A percentile compares a stretch with the other conserved stretches of the same genome.
phyloP scores from a whole-genome alignment of 2,888 invertebrate species.

The Andrena fulva region DNA sequence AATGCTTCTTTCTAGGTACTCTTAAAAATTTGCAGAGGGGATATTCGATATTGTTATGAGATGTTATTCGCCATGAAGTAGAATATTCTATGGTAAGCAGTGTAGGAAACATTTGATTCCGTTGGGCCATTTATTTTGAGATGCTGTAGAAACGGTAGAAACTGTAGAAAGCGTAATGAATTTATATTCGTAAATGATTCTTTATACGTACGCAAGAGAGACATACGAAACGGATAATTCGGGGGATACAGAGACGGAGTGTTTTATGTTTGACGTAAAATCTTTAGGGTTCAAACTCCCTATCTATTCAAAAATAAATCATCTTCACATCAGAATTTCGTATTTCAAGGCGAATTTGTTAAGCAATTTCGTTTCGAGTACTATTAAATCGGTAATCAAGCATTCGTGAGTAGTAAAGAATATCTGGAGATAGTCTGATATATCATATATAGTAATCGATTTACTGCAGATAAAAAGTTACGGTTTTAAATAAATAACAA shows the following conservation, averaged over 20 bases:
- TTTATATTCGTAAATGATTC: background rate
- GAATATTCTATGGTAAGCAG: slow-evolving; percentile 37
- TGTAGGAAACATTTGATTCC: slow-evolving; percentile 50
- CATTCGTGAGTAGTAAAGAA: too few species aligned
- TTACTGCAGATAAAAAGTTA: too few species aligned
- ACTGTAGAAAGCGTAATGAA: background rate
- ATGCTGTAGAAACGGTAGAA: background rate
- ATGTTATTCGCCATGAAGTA: slow-evolving; percentile 58
- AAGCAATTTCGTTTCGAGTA: too few species aligned
- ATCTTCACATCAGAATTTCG: too few species aligned
- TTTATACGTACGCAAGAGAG: background rate
- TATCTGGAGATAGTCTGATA: too few species aligned
- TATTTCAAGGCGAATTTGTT: too few species aligned
- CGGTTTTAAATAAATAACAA: too few species aligned
- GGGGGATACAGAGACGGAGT: background rate
- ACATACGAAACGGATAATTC: background rate
- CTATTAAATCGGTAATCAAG: too few species aligned
- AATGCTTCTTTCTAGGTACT: slow-evolving; percentile 47
- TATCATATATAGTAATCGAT: too few species aligned
- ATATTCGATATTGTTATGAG: slow-evolving; percentile 55
- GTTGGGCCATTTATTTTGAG: slow-evolving; percentile 25
- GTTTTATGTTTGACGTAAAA: too few species aligned
- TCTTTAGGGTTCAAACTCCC: too few species aligned
- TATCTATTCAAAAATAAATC: too few species aligned
- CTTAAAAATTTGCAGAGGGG: slow-evolving; percentile 46